These are phyloP conservation scores for Ariopsis seemanni DNA, from an alignment of 2,113 vertebrate genomes.

Conservation along the genomic window DNA sequence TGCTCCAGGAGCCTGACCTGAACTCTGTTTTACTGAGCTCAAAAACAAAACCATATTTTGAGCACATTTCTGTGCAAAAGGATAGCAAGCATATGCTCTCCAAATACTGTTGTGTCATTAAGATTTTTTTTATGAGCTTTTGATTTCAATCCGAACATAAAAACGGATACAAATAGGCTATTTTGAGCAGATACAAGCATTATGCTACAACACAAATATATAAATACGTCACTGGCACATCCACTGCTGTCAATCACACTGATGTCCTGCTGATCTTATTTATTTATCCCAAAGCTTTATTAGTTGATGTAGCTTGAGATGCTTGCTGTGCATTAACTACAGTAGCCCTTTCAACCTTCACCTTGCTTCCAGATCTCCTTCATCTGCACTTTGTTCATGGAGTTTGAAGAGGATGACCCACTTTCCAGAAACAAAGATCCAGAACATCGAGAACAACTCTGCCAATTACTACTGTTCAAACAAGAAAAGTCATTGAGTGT, in stretches of 20 bases:
- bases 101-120: no score
- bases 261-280: neutral
- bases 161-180: neutral
- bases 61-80: neutral
- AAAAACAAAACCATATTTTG: neutral
- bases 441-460: constrained; percentile 53
- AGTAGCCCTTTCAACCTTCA: neutral
- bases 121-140: no score
- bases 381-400: constrained; percentile 53
- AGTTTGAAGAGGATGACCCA: constrained; percentile 53
- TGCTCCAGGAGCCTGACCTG: neutral
- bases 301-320: neutral
- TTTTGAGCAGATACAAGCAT: neutral
- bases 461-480: constrained; percentile 48
- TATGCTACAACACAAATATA: neutral
- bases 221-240: neutral
- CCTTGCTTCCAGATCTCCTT: constrained; percentile 59
- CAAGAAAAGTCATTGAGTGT: constrained; percentile 31
- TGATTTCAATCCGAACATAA: no score
- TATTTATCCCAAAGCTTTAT: no score
- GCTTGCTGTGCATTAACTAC: neutral
- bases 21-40: neutral
- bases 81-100: no score
- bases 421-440: constrained; percentile 64
- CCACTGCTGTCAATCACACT: neutral